Evolutionary conservation across 2,113 vertebrate species (phyloP), one percentile per base, ranked within the genome.

Genomic region (Deroptyus accipitrinus): DNA sequence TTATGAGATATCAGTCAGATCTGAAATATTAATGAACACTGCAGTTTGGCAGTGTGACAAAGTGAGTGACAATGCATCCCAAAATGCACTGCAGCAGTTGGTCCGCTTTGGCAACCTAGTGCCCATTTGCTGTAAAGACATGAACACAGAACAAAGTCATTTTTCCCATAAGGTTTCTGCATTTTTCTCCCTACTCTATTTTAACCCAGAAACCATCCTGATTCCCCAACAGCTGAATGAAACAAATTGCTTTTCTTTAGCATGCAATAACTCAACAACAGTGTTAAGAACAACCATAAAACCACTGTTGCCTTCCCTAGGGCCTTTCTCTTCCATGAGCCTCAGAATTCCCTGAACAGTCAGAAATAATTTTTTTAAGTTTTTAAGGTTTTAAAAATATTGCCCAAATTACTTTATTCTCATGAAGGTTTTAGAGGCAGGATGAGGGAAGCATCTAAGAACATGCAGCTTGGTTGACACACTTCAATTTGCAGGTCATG

Each of bases 51-150:
- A 73, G 49, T 11, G 17, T 7, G 51, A 19, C 37, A 76, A 55
- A 55, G 20, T 9, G 15, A 76, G 19, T 15, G 11, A 57, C 1
- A 1, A 7, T 2, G 19, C 1, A 3, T 7, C 18, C 64, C 42
- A 37, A 59, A 30, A 27, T 9, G 41, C 39, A 81, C 13, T 49
- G 44, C 19, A 68, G 17, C 25, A 51, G 16, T 6, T 80, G 35
- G 54, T 52, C 33, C 35, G 41, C 35, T 61, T 42, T 6, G 11
- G 19, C 37, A 95, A 41, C 11, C 5, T 17, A n/a, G 10, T 3
- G 25, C 19, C 7, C 23, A 8, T 49, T 83, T 59, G 37, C 61
- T 54, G 4, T 44, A 59, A 63, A 33, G 62, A 48, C 4, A 22
- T 30, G 70, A 90, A 59, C n/a, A 33, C 2, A 20, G 17, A 13